Percentiles rank a stretch among this genome's conserved stretches.
These are phyloP conservation scores for Tenthredo distinguenda DNA, from an alignment of 2,888 invertebrate genomes.

Conservation along the genomic window DNA sequence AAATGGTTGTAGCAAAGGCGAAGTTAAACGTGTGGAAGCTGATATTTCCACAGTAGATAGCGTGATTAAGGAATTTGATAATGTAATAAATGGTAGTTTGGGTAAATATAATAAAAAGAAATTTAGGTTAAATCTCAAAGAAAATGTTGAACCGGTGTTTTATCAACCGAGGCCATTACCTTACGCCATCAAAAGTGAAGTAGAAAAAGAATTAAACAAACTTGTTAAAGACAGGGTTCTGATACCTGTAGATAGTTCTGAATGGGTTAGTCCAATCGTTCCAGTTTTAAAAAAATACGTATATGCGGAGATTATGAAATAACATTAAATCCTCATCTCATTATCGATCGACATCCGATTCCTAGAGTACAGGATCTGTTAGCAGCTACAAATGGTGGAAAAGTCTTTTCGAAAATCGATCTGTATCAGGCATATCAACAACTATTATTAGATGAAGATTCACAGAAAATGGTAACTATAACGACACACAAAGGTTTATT, in stretches of 20 bases:
- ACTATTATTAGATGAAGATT: slow-evolving; percentile 57
- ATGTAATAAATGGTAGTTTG: neutral
- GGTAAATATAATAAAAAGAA: neutral
- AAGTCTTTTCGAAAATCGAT: slow-evolving; percentile 64
- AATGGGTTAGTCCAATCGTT: slow-evolving; percentile 67
- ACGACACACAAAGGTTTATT: slow-evolving; percentile 62
- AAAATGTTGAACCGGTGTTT: neutral
- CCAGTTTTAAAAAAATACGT: slow-evolving; percentile 63
- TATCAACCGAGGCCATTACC: neutral
- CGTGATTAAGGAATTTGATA: neutral
- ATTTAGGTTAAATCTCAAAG: neutral
- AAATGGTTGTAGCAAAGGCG: neutral
- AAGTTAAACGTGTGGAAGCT: neutral
- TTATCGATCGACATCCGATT: slow-evolving; percentile 57
- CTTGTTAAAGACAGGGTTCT: neutral
- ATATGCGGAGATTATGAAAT: slow-evolving; percentile 66
- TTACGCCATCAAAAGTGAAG: neutral
- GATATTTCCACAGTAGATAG: neutral
- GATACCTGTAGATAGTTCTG: slow-evolving; percentile 57
- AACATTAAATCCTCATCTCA: slow-evolving; percentile 58
- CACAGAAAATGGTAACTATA: slow-evolving; percentile 59
- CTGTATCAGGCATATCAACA: slow-evolving; percentile 64
- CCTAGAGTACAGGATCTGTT: slow-evolving; percentile 61
- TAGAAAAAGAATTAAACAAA: neutral
- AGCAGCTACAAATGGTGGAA: slow-evolving; percentile 56